These are phyloP conservation scores for Zelleria hepariella DNA, from an alignment of 2,888 invertebrate species.

Conservation along the genomic window DNA sequence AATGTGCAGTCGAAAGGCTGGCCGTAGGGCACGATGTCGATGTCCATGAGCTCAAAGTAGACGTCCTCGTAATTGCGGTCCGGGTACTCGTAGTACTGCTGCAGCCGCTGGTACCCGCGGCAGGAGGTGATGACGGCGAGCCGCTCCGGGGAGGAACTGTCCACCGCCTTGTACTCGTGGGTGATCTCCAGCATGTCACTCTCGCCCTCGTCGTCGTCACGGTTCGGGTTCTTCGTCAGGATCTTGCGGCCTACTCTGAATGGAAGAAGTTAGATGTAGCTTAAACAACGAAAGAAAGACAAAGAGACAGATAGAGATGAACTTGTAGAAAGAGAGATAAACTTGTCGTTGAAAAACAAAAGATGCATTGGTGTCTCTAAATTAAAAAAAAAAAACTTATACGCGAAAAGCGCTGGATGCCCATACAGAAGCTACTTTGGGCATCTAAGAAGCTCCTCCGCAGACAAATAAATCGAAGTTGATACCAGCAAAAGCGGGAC, in stretches of 20 bases:
- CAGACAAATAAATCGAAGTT: too few relatives aligned
- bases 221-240: constrained; percentile 75
- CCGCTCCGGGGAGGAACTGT: constrained; percentile 76
- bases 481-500: too few relatives aligned
- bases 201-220: constrained; percentile 75
- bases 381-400: too few relatives aligned
- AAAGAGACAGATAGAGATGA: neutral
- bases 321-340: too few relatives aligned
- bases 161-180: constrained; percentile 74
- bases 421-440: too few relatives aligned
- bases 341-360: too few relatives aligned
- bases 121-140: constrained; percentile 78
- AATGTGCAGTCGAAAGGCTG: constrained; percentile 77
- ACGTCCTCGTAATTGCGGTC: constrained; percentile 75
- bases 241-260: constrained; percentile 77
- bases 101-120: constrained; percentile 73
- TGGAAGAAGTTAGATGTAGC: constrained; percentile 10
- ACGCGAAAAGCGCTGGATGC: too few relatives aligned
- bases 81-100: constrained; percentile 74
- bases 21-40: constrained; percentile 76
- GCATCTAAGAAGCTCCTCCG: too few relatives aligned
- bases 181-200: constrained; percentile 78
- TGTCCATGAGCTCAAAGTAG: constrained; percentile 75
- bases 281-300: neutral
- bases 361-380: too few relatives aligned